These are phyloP conservation scores for Oncorhynchus mykiss DNA, from an alignment of 2,113 vertebrate species.

Conservation along the genomic window DNA sequence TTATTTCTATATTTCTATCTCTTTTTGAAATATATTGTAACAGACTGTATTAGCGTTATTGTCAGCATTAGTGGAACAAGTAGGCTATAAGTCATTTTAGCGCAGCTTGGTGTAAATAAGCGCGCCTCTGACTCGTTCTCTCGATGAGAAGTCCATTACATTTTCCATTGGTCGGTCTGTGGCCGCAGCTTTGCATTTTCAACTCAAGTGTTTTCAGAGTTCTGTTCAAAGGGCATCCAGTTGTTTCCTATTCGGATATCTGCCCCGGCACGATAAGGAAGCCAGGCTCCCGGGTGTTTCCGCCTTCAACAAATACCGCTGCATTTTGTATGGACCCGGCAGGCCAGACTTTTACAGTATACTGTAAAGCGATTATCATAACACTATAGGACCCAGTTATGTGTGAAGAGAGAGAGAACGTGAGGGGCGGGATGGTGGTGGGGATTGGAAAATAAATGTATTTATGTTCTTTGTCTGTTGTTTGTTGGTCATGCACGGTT, in stretches of 20 bases:
- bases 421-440: constrained; percentile 30
- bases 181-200: constrained; percentile 86
- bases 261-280: constrained; percentile 98
- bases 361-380: constrained; percentile 80
- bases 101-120: neutral
- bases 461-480: constrained; percentile 31
- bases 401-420: constrained; percentile 57
- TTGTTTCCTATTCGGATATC: constrained; percentile 99
- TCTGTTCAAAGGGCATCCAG: constrained; percentile 94
- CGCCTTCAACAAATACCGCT: constrained; percentile 86
- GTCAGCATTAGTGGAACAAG: constrained; percentile 13
- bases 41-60: neutral
- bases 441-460: constrained; percentile 74
- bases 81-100: neutral
- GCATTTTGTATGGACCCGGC: constrained; percentile 72
- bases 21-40: neutral
- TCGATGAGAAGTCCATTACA: constrained; percentile 66
- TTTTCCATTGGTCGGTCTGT: constrained; percentile 84
- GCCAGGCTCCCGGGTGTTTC: constrained; percentile 96
- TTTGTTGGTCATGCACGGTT: constrained; percentile 51
- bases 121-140: constrained; percentile 43
- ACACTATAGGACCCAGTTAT: constrained; percentile 71
- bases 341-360: constrained; percentile 64
- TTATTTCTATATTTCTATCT: neutral
- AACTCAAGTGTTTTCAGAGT: constrained; percentile 91